Percentiles rank a stretch among this genome's conserved stretches.
phyloP scores from a whole-genome alignment of 2,113 vertebrate genomes.

The Apus apus region DNA sequence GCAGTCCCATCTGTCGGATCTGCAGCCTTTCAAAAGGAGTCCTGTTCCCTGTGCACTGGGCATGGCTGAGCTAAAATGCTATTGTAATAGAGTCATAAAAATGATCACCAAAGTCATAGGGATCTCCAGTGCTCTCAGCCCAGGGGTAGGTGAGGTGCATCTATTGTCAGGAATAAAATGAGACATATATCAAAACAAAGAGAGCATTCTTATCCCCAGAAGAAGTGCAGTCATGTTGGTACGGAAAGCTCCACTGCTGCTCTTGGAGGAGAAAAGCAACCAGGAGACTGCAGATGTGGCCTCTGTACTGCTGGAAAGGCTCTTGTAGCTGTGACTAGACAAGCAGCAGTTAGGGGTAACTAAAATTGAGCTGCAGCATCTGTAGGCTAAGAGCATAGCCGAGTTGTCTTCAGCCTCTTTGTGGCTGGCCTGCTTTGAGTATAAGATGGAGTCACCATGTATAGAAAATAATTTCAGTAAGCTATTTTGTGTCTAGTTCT shows the following conservation, averaged over 20 bases:
- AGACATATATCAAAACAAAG: slow-evolving; percentile 12
- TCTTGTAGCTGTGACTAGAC: neutral
- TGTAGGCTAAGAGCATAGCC: neutral
- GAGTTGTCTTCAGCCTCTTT: neutral
- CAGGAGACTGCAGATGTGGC: neutral
- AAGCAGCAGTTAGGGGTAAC: neutral
- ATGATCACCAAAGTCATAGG: neutral
- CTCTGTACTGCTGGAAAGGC: neutral
- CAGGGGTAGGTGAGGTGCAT: neutral
- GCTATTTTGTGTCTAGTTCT: neutral
- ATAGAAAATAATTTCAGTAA: neutral
- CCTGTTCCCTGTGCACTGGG: neutral
- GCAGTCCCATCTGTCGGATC: neutral
- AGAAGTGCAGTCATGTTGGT: slow-evolving; percentile 35
- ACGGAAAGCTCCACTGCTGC: neutral
- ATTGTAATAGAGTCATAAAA: neutral
- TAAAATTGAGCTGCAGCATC: neutral
- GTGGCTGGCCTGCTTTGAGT: neutral
- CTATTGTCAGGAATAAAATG: slow-evolving; percentile 1
- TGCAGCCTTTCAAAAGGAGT: neutral
- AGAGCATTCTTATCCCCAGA: neutral
- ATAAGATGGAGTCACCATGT: neutral
- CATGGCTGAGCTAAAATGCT: neutral
- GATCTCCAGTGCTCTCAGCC: neutral
- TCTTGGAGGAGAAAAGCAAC: neutral